Conservation (phyloP, 2,113 vertebrate genomes). For the Naja naja region DNA sequence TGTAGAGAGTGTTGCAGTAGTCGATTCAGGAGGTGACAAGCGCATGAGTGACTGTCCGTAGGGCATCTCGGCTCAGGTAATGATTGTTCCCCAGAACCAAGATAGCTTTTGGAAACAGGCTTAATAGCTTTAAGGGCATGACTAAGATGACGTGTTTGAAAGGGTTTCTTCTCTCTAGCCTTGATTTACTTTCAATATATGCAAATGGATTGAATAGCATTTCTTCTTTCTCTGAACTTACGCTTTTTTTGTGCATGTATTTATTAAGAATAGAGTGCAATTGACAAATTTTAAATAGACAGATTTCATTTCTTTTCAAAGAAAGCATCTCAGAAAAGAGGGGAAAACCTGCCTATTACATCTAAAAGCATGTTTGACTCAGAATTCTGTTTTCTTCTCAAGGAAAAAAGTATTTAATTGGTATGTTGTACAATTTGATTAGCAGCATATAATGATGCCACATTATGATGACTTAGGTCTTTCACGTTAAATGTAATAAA, state of each 20-base stretch:
- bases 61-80: too few species aligned
- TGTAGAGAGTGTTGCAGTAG: too few species aligned
- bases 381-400: not conserved
- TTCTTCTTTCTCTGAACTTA: not conserved
- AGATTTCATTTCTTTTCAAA: not conserved
- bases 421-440: not conserved
- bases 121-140: not conserved
- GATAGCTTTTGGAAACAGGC: not conserved
- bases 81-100: not conserved
- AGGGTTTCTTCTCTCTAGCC: not conserved
- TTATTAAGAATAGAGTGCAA: not conserved
- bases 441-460: not conserved
- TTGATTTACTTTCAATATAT: not conserved
- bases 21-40: too few species aligned
- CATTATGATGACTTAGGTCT: not conserved
- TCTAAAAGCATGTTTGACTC: not conserved
- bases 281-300: not conserved
- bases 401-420: not conserved
- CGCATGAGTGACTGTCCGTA: too few species aligned
- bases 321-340: not conserved
- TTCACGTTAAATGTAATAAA: not conserved
- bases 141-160: not conserved
- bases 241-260: not conserved
- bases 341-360: not conserved
- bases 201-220: not conserved